Conservation (phyloP, 1,140 invertebrate genomes). For the Zophobas morio region DNA sequence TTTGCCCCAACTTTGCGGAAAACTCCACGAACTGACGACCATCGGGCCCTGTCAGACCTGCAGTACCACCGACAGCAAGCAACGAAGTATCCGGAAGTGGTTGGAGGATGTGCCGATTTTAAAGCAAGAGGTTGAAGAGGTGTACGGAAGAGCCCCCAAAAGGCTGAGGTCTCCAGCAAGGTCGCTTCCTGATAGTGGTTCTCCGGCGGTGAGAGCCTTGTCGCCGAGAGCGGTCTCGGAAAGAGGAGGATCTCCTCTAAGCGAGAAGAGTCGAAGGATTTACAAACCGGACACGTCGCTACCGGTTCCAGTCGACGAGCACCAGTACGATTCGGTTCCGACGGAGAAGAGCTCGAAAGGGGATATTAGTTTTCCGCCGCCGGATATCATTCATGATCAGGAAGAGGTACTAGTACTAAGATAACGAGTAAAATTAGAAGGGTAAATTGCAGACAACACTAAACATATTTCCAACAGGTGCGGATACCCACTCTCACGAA, state of each 20-base stretch:
- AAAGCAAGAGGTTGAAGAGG: slow-evolving; percentile 62
- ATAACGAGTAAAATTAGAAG: slow-evolving; percentile 54
- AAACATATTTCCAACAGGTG: neutral
- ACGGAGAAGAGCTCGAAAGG: slow-evolving; percentile 31
- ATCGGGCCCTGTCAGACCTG: slow-evolving; percentile 70
- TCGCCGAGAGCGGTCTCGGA: slow-evolving; percentile 61
- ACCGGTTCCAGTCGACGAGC: slow-evolving; percentile 54
- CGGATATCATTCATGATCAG: slow-evolving; percentile 76
- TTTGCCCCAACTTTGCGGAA: slow-evolving; percentile 62
- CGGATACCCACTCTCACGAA: slow-evolving; percentile 67
- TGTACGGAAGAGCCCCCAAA: slow-evolving; percentile 50
- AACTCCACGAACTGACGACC: slow-evolving; percentile 67
- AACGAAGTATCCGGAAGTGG: slow-evolving; percentile 83
- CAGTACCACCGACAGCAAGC: slow-evolving; percentile 73
- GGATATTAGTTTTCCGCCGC: slow-evolving; percentile 61
- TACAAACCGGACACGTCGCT: slow-evolving; percentile 51
- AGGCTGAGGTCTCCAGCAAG: slow-evolving; percentile 62
- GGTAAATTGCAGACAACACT: neutral
- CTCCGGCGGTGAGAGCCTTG: slow-evolving; percentile 55
- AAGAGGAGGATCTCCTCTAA: slow-evolving; percentile 28
- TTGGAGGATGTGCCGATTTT: slow-evolving; percentile 78
- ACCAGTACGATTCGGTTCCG: slow-evolving; percentile 60
- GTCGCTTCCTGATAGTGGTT: slow-evolving; percentile 58
- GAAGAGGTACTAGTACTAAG: slow-evolving; percentile 59
- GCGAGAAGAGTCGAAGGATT: slow-evolving; percentile 22